A percentile compares a stretch with the other conserved stretches of the same genome.
Evolutionary conservation across 2,888 invertebrate species (phyloP).

Genomic region (Alcis repandata): DNA sequence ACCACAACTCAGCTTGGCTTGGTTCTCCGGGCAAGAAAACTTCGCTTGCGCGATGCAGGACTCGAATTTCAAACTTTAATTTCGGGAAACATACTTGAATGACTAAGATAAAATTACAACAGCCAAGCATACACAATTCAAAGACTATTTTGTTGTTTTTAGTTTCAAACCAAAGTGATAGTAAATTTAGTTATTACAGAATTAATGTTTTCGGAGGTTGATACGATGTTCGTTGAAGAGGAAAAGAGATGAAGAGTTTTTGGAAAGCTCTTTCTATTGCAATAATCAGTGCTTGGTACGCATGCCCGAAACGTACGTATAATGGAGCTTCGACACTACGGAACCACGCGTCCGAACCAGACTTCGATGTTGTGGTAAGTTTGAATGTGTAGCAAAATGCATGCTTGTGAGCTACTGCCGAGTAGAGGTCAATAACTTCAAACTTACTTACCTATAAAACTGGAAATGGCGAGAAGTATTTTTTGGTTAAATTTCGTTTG

Average conservation of each 20-base stretch:
- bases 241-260: constrained; percentile 7
- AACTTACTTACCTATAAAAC: background rate
- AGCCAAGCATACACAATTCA: background rate
- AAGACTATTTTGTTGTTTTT: background rate
- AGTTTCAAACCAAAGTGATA: background rate
- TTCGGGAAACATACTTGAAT: background rate
- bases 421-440: background rate
- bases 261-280: constrained; percentile 5
- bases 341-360: background rate
- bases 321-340: background rate
- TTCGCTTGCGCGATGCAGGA: constrained; percentile 64
- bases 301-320: constrained; percentile 13
- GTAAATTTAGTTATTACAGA: background rate
- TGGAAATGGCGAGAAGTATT: background rate
- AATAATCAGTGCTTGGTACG: constrained; percentile 10
- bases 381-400: too few relatives aligned
- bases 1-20: constrained; percentile 13
- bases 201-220: background rate
- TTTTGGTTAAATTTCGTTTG: background rate
- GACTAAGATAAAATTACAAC: background rate
- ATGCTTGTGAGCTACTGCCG: background rate
- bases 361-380: too few relatives aligned
- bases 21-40: constrained; percentile 46
- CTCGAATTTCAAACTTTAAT: background rate
- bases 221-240: constrained; percentile 13